phyloP scores from a whole-genome alignment of 1,140 invertebrate species.

The Agraylea sexmaculata region DNA sequence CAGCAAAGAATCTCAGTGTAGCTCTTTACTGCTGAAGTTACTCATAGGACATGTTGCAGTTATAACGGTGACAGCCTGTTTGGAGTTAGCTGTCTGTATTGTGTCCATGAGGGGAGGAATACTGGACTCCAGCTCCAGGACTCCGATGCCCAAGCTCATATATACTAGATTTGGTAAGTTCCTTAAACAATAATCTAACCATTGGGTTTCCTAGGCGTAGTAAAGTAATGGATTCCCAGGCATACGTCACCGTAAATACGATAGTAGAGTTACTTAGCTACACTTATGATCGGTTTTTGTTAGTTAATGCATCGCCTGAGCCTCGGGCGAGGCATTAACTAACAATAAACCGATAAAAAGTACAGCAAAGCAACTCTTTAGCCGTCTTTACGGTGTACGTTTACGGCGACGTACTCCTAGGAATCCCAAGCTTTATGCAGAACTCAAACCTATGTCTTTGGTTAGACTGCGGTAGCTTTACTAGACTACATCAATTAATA shows the following conservation, averaged over 20 bases:
- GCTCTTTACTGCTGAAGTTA: conserved; percentile 43
- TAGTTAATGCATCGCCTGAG: too few relatives aligned
- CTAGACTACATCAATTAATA: background rate
- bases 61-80: conserved; percentile 49
- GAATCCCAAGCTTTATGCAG: too few relatives aligned
- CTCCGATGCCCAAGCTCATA: conserved; percentile 70
- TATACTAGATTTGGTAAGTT: conserved; percentile 68
- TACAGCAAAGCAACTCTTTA: too few relatives aligned
- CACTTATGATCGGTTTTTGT: too few relatives aligned
- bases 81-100: conserved; percentile 62
- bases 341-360: too few relatives aligned
- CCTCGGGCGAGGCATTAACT: too few relatives aligned
- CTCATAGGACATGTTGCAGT: conserved; percentile 51
- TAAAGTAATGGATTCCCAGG: too few relatives aligned
- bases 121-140: conserved; percentile 58
- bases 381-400: too few relatives aligned
- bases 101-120: conserved; percentile 75
- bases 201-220: background rate
- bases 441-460: background rate
- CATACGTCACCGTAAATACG: too few relatives aligned
- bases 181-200: background rate
- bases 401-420: too few relatives aligned
- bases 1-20: conserved; percentile 36
- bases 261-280: too few relatives aligned
- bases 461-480: background rate